Percentiles rank a stretch among this genome's conserved stretches.
phyloP scores from a whole-genome alignment of 2,888 invertebrate genomes.

The Drosophila fungiperda region DNA sequence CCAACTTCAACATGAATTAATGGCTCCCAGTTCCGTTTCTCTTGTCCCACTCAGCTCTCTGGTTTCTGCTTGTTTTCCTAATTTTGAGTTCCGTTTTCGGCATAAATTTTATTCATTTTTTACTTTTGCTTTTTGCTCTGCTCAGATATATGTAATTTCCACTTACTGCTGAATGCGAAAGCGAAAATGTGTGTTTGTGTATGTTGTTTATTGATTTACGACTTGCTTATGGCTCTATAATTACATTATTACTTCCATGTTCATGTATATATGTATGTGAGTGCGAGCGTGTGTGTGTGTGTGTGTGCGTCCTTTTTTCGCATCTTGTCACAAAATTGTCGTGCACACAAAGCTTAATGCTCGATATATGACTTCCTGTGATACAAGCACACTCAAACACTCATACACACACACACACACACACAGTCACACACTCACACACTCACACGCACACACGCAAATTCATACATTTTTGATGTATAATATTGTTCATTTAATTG shows the following conservation, averaged over 20 bases:
- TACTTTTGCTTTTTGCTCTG: conserved; percentile 4
- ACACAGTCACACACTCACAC: background rate
- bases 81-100: conserved; percentile 22
- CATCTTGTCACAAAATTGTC: conserved; percentile 51
- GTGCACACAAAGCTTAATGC: conserved; percentile 64
- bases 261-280: background rate
- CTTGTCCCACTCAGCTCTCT: background rate
- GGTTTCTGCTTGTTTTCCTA: conserved; percentile 17
- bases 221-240: conserved; percentile 73
- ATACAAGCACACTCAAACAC: conserved; percentile 25
- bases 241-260: conserved; percentile 72
- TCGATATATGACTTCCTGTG: conserved; percentile 57
- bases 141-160: conserved; percentile 38
- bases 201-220: conserved; percentile 71
- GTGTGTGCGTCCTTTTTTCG: conserved; percentile 12
- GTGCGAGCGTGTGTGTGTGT: background rate
- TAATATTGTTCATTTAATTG: conserved; percentile 51
- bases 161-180: conserved; percentile 34
- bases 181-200: conserved; percentile 16
- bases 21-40: conserved; percentile 53
- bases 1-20: conserved; percentile 52
- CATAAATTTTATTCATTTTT: conserved; percentile 30
- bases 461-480: conserved; percentile 17
- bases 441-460: background rate
- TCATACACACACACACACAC: conserved; percentile 5